Conservation (phyloP, 2,888 invertebrate genomes). For the Herminia tarsipennalis region DNA sequence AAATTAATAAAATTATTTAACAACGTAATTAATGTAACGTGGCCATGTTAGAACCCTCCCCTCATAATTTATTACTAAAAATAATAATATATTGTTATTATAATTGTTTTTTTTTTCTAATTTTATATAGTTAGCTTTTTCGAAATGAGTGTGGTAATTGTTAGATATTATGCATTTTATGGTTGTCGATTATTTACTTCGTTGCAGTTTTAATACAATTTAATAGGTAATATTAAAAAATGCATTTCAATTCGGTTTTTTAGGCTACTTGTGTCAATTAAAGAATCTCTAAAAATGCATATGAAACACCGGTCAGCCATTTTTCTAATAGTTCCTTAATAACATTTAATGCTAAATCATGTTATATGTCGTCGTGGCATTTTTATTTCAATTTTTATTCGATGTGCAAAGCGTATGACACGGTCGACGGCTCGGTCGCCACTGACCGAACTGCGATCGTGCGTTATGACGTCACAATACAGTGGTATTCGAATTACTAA, state of each 20-base stretch:
- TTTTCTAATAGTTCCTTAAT: conserved; percentile 10
- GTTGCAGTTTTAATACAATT: no score
- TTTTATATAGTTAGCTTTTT: conserved; percentile 43
- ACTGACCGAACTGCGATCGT: conserved; percentile 12
- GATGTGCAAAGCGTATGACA: conserved; percentile 9
- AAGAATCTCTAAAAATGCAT: conserved; percentile 10
- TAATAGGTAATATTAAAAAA: no score
- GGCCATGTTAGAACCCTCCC: conserved; percentile 37
- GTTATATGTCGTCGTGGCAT: conserved; percentile 6
- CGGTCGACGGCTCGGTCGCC: conserved; percentile 6
- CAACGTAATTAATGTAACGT: conserved; percentile 10
- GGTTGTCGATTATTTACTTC: conserved; percentile 4
- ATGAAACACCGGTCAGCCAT: conserved; percentile 10
- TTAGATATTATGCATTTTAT: conserved; percentile 43
- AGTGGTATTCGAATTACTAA: conserved; percentile 42
- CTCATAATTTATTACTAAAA: conserved; percentile 42
- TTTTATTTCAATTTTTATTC: conserved; percentile 11
- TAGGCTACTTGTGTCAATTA: conserved; percentile 13
- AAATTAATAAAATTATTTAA: background rate
- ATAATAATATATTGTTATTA: conserved; percentile 30
- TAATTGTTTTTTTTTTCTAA: conserved; percentile 32
- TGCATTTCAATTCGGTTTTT: background rate
- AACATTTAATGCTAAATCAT: conserved; percentile 11
- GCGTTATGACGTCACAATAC: conserved; percentile 3
- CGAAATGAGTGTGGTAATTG: conserved; percentile 35